Conservation (phyloP, 2,888 invertebrate species). For the Parnassius apollo region DNA sequence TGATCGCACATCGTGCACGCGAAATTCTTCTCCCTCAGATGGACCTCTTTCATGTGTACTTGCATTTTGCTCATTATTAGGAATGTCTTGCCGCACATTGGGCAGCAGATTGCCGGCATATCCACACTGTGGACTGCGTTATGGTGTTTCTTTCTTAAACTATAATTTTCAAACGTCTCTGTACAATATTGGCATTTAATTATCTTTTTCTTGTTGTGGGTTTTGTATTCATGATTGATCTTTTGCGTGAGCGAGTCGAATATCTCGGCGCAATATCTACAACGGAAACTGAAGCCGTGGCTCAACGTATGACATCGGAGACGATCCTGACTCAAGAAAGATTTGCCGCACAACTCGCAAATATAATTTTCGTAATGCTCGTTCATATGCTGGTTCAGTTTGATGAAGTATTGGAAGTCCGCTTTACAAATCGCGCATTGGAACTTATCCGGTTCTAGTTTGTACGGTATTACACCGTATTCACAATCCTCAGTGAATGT, state of each 20-base stretch:
- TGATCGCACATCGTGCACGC: constrained; percentile 72
- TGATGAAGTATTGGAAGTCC: constrained; percentile 63
- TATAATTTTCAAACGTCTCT: constrained; percentile 57
- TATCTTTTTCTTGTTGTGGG: constrained; percentile 51
- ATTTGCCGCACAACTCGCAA: constrained; percentile 68
- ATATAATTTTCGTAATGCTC: constrained; percentile 61
- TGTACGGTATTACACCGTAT: constrained; percentile 63
- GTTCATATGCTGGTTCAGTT: constrained; percentile 73
- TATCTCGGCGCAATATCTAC: constrained; percentile 49
- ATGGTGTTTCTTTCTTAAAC: constrained; percentile 55
- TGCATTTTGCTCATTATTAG: constrained; percentile 60
- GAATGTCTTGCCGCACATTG: constrained; percentile 58
- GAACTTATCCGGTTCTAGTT: constrained; percentile 43
- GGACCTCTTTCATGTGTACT: constrained; percentile 65
- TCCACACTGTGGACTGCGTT: constrained; percentile 47
- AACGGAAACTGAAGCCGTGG: constrained; percentile 57
- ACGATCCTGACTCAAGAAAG: constrained; percentile 60
- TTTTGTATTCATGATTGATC: constrained; percentile 50
- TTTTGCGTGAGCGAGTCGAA: constrained; percentile 57
- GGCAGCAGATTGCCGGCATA: constrained; percentile 51
- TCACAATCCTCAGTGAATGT: constrained; percentile 48
- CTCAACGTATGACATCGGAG: constrained; percentile 55
- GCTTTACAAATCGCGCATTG: constrained; percentile 59
- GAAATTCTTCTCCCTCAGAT: constrained; percentile 68
- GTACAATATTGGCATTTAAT: constrained; percentile 60